Conservation (phyloP, 2,888 invertebrate species). For the Odontomyia ornata region DNA sequence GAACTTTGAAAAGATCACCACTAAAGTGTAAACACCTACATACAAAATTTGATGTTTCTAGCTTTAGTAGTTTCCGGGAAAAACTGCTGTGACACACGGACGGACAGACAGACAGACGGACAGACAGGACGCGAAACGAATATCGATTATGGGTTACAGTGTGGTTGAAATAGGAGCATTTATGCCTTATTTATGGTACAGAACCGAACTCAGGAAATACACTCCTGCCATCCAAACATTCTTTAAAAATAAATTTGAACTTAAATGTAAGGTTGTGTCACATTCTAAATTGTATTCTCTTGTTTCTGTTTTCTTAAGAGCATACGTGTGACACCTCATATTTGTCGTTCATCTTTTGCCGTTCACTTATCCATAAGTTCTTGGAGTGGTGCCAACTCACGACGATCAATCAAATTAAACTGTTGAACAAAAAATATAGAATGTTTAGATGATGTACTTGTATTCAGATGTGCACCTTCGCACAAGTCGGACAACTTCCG, state of each 20-base stretch:
- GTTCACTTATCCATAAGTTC: conserved; percentile 97
- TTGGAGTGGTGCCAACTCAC: conserved; percentile 97
- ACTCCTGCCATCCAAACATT: background rate
- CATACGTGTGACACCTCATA: conserved; percentile 53
- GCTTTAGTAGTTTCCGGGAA: too few species aligned
- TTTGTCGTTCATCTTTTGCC: conserved; percentile 87
- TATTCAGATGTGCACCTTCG: conserved; percentile 98
- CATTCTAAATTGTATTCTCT: background rate
- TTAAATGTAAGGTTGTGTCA: conserved; percentile 38
- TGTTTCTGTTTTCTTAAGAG: conserved; percentile 16
- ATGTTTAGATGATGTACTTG: too few species aligned
- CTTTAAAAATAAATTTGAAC: background rate
- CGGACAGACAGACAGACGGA: too few species aligned
- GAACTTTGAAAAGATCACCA: too few species aligned
- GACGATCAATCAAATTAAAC: too few species aligned
- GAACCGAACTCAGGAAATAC: background rate
- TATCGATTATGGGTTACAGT: too few species aligned
- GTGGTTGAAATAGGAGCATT: background rate
- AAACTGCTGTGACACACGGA: too few species aligned
- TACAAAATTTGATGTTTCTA: too few species aligned
- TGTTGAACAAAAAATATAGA: too few species aligned
- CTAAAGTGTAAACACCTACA: too few species aligned
- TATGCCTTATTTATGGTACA: background rate
- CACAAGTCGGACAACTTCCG: conserved; percentile 96
- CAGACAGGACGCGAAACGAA: too few species aligned